Evolutionary conservation across 2,888 invertebrate genomes (phyloP).

Genomic region (Cantharis rufa): DNA sequence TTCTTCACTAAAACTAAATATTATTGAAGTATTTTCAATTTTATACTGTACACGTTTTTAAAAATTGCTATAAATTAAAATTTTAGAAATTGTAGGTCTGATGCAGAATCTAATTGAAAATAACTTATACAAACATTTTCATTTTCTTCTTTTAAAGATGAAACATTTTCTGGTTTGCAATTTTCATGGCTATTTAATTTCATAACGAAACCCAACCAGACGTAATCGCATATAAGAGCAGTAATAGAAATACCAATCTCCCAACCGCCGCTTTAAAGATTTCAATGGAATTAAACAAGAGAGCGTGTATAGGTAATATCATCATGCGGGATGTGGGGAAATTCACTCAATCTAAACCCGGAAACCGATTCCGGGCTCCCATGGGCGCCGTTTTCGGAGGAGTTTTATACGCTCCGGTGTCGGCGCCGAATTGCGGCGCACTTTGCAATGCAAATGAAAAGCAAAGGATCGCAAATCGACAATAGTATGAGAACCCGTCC

Average conservation of each 20-base stretch:
- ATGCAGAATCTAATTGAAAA: neutral
- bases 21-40: no score
- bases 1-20: no score
- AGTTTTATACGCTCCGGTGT: slow-evolving; percentile 53
- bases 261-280: slow-evolving; percentile 49
- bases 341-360: slow-evolving; percentile 58
- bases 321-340: slow-evolving; percentile 52
- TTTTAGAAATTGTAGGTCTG: neutral
- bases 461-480: slow-evolving; percentile 57
- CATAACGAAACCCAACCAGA: slow-evolving; percentile 23
- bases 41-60: neutral
- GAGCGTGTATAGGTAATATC: slow-evolving; percentile 52
- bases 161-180: slow-evolving; percentile 1
- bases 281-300: slow-evolving; percentile 54
- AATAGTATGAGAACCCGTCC: slow-evolving; percentile 52
- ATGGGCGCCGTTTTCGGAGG: slow-evolving; percentile 52
- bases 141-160: neutral
- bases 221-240: slow-evolving; percentile 34
- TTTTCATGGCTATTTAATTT: slow-evolving; percentile 11
- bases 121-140: neutral
- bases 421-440: slow-evolving; percentile 53
- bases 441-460: slow-evolving; percentile 58
- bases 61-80: neutral
- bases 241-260: slow-evolving; percentile 48
- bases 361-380: slow-evolving; percentile 56